phyloP scores from a whole-genome alignment of 2,113 vertebrate species.

The Progne subis region DNA sequence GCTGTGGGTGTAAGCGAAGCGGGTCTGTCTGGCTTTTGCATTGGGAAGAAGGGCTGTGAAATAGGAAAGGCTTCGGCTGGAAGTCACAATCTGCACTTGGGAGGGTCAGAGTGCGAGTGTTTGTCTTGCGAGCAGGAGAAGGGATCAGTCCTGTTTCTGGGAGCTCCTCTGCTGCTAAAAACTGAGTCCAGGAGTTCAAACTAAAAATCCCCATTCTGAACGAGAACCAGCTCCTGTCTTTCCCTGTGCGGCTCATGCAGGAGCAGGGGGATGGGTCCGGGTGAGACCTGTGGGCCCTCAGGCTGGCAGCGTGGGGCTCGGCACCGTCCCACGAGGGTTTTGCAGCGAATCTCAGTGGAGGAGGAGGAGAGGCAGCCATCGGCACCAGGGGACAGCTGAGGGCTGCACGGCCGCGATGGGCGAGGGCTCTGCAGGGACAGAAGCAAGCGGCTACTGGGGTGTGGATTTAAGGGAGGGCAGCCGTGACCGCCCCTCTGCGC shows the following conservation, averaged over 20 bases:
- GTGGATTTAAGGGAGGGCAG: too few relatives aligned
- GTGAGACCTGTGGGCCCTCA: background rate
- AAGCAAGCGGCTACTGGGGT: rapidly evolving
- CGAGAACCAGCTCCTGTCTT: background rate
- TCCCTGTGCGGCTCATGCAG: rapidly evolving
- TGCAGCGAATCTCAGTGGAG: background rate
- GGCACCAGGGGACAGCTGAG: rapidly evolving
- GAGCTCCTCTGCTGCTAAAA: background rate
- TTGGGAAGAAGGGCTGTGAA: background rate
- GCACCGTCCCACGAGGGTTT: rapidly evolving
- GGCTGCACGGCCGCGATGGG: rapidly evolving
- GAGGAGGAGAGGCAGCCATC: rapidly evolving
- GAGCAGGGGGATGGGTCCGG: background rate
- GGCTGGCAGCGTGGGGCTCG: rapidly evolving
- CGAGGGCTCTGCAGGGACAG: background rate
- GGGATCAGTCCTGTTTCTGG: too few relatives aligned
- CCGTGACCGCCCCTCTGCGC: rapidly evolving
- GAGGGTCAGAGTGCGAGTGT: rapidly evolving
- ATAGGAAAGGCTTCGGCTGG: rapidly evolving
- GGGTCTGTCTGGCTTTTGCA: background rate
- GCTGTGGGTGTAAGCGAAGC: background rate
- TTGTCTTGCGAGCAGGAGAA: background rate
- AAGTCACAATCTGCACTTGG: background rate
- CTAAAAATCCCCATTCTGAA: background rate
- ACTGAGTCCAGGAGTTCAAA: background rate